These are phyloP conservation scores for Echiichthys vipera DNA, from an alignment of 2,797 vertebrate species.

Conservation along the genomic window DNA sequence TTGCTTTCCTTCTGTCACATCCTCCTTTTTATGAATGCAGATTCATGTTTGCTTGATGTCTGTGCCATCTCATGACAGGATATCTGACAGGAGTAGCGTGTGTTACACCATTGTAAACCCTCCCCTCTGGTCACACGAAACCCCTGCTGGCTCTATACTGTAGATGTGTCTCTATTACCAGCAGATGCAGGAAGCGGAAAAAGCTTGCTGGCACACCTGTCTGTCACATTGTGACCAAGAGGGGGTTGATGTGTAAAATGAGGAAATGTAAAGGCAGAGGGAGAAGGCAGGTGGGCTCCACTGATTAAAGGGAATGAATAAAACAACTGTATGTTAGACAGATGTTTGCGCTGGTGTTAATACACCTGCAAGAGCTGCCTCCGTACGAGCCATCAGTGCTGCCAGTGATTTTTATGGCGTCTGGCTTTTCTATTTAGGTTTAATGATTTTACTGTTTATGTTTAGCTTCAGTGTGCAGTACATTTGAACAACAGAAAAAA, in stretches of 20 bases:
- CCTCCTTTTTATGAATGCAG: conserved; percentile 13
- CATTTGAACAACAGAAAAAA: conserved; percentile 2
- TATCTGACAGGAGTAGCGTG: conserved; percentile 31
- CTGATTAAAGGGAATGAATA: conserved; percentile 64
- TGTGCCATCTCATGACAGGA: conserved; percentile 16
- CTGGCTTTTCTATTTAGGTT: conserved; percentile 44
- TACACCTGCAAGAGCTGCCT: conserved; percentile 51
- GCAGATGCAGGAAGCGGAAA: conserved; percentile 50
- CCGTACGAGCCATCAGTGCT: not conserved
- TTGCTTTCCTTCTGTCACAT: not conserved
- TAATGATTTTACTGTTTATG: conserved; percentile 32
- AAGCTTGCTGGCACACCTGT: conserved; percentile 60
- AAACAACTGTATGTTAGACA: conserved; percentile 25
- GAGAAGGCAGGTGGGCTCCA: conserved; percentile 63
- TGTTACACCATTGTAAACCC: conserved; percentile 12
- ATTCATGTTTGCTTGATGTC: conserved; percentile 13
- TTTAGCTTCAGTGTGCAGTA: conserved; percentile 6
- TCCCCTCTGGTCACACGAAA: conserved; percentile 33
- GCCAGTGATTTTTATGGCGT: conserved; percentile 2
- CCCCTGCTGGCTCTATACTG: conserved; percentile 5
- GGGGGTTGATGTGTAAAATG: conserved; percentile 11
- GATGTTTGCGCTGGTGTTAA: conserved; percentile 57
- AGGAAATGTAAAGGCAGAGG: conserved; percentile 46
- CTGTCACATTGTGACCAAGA: conserved; percentile 37
- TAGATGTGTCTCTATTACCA: conserved; percentile 45